A percentile compares a stretch with the other conserved stretches of the same genome.
These are phyloP conservation scores for Brachionichthys hirsutus DNA, from an alignment of 2,113 vertebrate species.

Conservation along the genomic window DNA sequence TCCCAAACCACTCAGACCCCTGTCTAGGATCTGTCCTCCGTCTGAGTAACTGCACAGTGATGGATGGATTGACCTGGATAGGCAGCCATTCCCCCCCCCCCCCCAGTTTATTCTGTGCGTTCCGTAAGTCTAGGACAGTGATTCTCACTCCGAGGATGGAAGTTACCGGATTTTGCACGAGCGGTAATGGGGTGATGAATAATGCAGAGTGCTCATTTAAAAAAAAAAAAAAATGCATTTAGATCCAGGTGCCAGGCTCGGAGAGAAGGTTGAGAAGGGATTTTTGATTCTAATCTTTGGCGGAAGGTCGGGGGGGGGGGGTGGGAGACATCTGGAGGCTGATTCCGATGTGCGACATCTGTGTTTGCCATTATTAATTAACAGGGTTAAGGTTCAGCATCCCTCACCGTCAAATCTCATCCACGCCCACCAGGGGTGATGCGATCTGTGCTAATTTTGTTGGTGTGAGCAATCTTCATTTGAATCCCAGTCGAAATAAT, in stretches of 20 bases:
- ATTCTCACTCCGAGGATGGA: slow-evolving; percentile 26
- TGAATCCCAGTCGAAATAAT: too few species aligned
- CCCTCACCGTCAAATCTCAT: not conserved
- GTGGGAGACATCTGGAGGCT: too few species aligned
- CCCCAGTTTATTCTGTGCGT: slow-evolving; percentile 43
- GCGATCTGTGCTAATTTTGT: too few species aligned
- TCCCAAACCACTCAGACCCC: slow-evolving; percentile 75
- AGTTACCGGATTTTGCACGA: slow-evolving; percentile 7
- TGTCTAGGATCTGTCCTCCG: slow-evolving; percentile 73
- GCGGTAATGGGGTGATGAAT: slow-evolving; percentile 14
- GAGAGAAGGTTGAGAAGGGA: too few species aligned
- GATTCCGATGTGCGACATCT: not conserved
- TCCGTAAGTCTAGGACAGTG: slow-evolving; percentile 52
- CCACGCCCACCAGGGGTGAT: not conserved
- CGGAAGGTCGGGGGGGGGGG: too few species aligned
- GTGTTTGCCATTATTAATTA: slow-evolving; percentile 16
- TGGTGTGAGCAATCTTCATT: too few species aligned
- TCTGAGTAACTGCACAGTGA: slow-evolving; percentile 77
- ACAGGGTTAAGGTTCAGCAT: not conserved
- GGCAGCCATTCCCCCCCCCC: slow-evolving; percentile 52
- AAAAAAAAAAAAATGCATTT: too few species aligned
- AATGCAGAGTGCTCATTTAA: too few species aligned
- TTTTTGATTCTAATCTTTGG: too few species aligned
- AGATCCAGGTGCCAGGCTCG: too few species aligned
- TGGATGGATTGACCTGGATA: slow-evolving; percentile 79